phyloP scores from a whole-genome alignment of 2,888 invertebrate species.

The Diogma glabrata region DNA sequence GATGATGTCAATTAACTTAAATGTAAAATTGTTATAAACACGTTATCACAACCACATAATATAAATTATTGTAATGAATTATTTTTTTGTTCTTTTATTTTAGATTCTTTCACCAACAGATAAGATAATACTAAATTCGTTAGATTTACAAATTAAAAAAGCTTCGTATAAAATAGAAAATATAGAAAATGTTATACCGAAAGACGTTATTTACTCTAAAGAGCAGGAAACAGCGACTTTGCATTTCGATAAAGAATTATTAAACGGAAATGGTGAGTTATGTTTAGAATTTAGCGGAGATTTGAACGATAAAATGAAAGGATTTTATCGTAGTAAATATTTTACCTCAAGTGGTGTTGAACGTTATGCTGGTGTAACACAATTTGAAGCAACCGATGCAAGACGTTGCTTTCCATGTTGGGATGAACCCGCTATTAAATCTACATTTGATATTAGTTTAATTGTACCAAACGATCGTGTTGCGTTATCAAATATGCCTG shows the following conservation, averaged over 20 bases:
- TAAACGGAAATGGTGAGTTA: conserved; percentile 42
- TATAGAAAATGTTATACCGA: conserved; percentile 28
- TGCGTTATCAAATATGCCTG: conserved; percentile 89
- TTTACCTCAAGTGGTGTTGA: conserved; percentile 59
- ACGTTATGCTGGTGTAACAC: conserved; percentile 77
- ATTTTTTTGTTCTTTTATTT: conserved; percentile 19
- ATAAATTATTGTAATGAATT: too few relatives aligned
- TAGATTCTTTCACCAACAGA: conserved; percentile 38
- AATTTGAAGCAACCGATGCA: conserved; percentile 85
- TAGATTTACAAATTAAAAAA: conserved; percentile 59
- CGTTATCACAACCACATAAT: too few relatives aligned
- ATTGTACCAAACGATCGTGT: conserved; percentile 69
- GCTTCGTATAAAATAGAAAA: conserved; percentile 44
- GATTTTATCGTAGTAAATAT: conserved; percentile 89
- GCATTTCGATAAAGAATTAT: conserved; percentile 47
- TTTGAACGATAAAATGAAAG: conserved; percentile 87
- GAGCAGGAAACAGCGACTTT: conserved; percentile 61
- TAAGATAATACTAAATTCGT: conserved; percentile 62
- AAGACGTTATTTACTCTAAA: conserved; percentile 27
- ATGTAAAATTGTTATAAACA: too few relatives aligned
- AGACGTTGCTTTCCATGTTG: conserved; percentile 93
- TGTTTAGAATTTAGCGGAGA: conserved; percentile 68
- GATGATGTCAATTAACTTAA: too few relatives aligned
- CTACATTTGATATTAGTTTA: conserved; percentile 83
- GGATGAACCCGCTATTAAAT: conserved; percentile 95